These are phyloP conservation scores for Halocaridina rubra DNA, from an alignment of 2,888 invertebrate species.

Conservation along the genomic window DNA sequence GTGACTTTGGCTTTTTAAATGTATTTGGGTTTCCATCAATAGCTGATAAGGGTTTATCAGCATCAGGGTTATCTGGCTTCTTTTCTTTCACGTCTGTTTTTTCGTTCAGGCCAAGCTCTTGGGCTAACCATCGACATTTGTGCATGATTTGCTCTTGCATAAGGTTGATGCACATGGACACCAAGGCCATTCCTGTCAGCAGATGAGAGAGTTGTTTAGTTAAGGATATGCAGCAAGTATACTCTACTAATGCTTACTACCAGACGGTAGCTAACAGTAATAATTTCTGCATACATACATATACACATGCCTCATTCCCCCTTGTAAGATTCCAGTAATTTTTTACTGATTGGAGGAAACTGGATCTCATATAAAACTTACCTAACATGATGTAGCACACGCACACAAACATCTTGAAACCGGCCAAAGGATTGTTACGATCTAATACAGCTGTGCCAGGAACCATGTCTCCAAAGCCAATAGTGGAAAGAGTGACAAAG, in stretches of 20 bases:
- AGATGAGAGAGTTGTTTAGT: too few relatives aligned
- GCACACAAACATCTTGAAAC: slow-evolving; percentile 65
- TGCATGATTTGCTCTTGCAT: slow-evolving; percentile 68
- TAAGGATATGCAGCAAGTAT: too few relatives aligned
- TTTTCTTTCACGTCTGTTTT: background rate
- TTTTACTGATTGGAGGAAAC: too few relatives aligned
- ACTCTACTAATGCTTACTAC: too few relatives aligned
- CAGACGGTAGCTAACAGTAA: too few relatives aligned
- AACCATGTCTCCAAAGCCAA: slow-evolving; percentile 69
- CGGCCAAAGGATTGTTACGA: slow-evolving; percentile 56
- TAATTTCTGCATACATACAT: background rate
- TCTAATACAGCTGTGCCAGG: slow-evolving; percentile 66
- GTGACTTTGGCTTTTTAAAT: too few relatives aligned
- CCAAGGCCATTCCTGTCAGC: slow-evolving; percentile 67
- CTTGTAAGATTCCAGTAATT: too few relatives aligned
- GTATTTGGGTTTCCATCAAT: too few relatives aligned
- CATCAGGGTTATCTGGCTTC: too few relatives aligned
- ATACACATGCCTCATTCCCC: too few relatives aligned
- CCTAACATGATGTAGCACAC: slow-evolving; percentile 69
- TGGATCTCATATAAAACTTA: slow-evolving; percentile 14
- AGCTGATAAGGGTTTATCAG: too few relatives aligned
- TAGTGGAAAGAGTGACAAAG: slow-evolving; percentile 69
- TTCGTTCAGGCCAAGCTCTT: slow-evolving; percentile 40
- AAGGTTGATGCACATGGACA: slow-evolving; percentile 70
- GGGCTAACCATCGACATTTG: slow-evolving; percentile 64